phyloP scores from a whole-genome alignment of 1,140 invertebrate species.

The Nasonia vitripennis region DNA sequence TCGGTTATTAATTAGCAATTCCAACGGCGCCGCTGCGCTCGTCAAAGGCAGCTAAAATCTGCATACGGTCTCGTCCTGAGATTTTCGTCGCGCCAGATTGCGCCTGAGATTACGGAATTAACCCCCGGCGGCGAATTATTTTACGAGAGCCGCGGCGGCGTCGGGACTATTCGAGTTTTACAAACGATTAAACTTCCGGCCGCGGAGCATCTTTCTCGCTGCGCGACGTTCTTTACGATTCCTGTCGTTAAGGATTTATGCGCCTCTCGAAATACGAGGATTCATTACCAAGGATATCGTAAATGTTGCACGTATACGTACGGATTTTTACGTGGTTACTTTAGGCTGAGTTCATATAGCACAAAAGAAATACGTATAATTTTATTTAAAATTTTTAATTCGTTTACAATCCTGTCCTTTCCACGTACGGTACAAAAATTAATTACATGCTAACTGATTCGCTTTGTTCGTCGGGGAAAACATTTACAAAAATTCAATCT shows the following conservation, averaged over 20 bases:
- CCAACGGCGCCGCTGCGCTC: conserved; percentile 6
- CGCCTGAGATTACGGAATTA: conserved; percentile 31
- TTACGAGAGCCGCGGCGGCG: not conserved
- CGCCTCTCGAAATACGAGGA: not conserved
- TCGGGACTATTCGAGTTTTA: not conserved
- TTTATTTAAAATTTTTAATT: no score
- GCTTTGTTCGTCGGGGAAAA: no score
- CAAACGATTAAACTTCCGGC: conserved; percentile 32
- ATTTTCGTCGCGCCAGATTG: conserved; percentile 14
- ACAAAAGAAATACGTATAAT: no score
- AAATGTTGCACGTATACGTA: not conserved
- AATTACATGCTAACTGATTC: no score
- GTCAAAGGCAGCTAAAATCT: conserved; percentile 27
- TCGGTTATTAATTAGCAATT: conserved; percentile 48
- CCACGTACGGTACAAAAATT: no score
- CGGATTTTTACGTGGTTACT: no score
- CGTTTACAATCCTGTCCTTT: no score
- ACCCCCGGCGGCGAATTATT: not conserved
- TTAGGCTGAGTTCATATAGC: no score
- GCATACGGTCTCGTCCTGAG: not conserved
- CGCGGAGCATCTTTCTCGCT: not conserved
- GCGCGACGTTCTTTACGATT: not conserved
- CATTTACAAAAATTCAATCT: no score
- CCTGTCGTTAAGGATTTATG: not conserved
- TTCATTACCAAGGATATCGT: conserved; percentile 25